Evolutionary conservation across 1,140 invertebrate species (phyloP).

Genomic region (Hirudo medicinalis): DNA sequence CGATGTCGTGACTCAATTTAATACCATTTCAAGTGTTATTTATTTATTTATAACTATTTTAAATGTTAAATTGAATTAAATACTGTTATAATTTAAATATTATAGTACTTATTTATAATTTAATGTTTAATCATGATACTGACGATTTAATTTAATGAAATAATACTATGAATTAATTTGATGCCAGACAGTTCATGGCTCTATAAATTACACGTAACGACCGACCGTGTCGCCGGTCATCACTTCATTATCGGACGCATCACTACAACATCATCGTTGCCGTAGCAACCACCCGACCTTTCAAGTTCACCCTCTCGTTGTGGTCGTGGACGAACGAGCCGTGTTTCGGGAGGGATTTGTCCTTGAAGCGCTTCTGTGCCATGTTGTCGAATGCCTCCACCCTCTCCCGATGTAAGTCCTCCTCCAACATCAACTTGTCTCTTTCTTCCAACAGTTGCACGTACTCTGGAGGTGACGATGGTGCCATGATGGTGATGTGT

Average conservation of each 20-base stretch:
- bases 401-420: neutral
- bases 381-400: neutral
- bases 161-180: too few relatives aligned
- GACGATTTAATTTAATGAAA: too few relatives aligned
- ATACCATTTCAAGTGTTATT: too few relatives aligned
- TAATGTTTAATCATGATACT: too few relatives aligned
- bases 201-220: neutral
- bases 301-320: neutral
- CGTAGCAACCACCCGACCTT: neutral
- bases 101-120: too few relatives aligned
- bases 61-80: too few relatives aligned
- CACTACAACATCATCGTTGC: neutral
- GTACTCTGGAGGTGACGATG: neutral
- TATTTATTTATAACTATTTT: too few relatives aligned
- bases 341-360: neutral
- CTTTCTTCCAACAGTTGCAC: neutral
- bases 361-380: neutral
- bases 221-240: neutral
- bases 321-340: neutral
- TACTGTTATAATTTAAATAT: too few relatives aligned
- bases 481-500: neutral
- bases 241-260: conserved; percentile 5
- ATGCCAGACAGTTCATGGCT: too few relatives aligned
- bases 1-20: too few relatives aligned
- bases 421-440: neutral